Evolutionary conservation across 2,888 invertebrate species (phyloP).

Genomic region (Orthonychiurus folsomi): DNA sequence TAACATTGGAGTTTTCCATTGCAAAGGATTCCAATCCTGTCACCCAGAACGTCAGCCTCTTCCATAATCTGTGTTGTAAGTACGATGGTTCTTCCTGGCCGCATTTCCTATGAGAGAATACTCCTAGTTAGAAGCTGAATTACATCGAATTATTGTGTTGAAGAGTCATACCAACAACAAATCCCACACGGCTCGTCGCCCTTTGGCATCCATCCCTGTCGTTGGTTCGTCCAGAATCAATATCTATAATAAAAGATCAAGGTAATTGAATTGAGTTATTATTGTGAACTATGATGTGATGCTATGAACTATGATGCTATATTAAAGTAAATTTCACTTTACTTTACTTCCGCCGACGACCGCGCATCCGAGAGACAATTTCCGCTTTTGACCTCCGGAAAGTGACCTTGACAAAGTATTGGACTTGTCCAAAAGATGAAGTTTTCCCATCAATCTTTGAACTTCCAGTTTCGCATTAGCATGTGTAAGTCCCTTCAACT

Average conservation of each 20-base stretch:
- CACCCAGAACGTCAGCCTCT: conserved; percentile 84
- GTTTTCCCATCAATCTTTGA: conserved; percentile 53
- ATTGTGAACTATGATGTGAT: no score
- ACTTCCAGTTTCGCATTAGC: conserved; percentile 44
- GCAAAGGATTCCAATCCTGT: conserved; percentile 77
- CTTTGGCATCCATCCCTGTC: conserved; percentile 50
- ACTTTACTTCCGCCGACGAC: conserved; percentile 62
- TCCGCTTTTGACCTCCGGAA: conserved; percentile 89
- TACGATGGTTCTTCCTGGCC: conserved; percentile 68
- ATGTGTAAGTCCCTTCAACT: conserved; percentile 52
- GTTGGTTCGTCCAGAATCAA: conserved; percentile 50
- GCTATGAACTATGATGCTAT: no score
- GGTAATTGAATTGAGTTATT: not conserved
- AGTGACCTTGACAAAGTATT: conserved; percentile 54
- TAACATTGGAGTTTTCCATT: conserved; percentile 62
- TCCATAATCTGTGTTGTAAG: conserved; percentile 93
- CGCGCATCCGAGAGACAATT: conserved; percentile 70
- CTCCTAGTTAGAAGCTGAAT: not conserved
- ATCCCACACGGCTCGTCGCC: conserved; percentile 44
- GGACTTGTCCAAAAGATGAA: conserved; percentile 57
- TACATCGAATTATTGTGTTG: not conserved
- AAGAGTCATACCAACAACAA: conserved; percentile 15
- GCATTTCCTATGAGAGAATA: conserved; percentile 44
- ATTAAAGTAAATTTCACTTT: no score
- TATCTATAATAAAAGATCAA: conserved; percentile 41